Evolutionary conservation across 2,797 vertebrate species (phyloP).

Genomic region (Microhierax caerulescens): DNA sequence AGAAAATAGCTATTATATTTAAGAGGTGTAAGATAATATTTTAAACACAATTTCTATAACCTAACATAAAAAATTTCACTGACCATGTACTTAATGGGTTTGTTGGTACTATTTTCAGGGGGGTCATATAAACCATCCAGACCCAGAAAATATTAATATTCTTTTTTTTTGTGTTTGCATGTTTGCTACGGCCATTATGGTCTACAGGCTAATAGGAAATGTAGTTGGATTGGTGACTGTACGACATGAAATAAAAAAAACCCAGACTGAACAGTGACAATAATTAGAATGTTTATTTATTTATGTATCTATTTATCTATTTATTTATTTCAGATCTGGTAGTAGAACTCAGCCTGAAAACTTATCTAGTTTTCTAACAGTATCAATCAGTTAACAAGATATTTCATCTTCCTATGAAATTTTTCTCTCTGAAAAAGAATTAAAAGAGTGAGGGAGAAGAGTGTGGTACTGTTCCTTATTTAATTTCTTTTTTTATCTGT

Average conservation of each 20-base stretch:
- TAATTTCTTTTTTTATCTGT: background rate
- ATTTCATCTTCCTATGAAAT: background rate
- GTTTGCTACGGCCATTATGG: background rate
- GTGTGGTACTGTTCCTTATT: background rate
- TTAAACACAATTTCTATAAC: background rate
- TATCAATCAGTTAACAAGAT: background rate
- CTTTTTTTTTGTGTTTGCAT: background rate
- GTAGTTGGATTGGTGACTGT: background rate
- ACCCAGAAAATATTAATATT: background rate
- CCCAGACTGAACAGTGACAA: background rate
- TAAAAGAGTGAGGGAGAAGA: background rate
- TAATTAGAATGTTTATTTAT: background rate
- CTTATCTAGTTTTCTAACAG: background rate
- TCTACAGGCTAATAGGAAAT: background rate
- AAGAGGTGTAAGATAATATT: background rate
- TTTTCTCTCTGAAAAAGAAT: background rate
- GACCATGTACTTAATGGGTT: rapidly evolving
- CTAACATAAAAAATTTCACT: background rate
- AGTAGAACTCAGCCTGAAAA: background rate
- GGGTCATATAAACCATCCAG: background rate
- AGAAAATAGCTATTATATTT: background rate
- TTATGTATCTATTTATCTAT: background rate
- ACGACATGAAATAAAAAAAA: background rate
- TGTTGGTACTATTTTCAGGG: background rate
- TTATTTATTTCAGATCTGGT: background rate